Evolutionary conservation across 2,888 invertebrate species (phyloP), one percentile per base, ranked within the genome.

Genomic region (Eueremaeus valkanovi): DNA sequence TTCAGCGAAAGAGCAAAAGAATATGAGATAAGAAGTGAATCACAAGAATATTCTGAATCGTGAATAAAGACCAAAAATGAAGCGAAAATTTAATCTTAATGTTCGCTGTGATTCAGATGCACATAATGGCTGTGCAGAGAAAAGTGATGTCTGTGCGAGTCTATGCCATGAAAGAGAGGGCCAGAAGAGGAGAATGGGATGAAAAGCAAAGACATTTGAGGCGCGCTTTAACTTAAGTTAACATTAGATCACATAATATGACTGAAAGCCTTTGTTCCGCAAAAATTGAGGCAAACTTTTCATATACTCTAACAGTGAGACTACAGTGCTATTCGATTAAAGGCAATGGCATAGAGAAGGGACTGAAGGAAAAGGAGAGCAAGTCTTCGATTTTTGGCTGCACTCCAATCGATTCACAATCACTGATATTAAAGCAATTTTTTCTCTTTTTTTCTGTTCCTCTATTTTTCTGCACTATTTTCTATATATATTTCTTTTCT

Each of bases 321-420:
- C n/a, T n/a, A 21, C 51, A 51, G n/a, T 51, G 51, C 6, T 55
- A 27, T 21, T 5, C 21, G 2, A 55, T 55, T 1, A 27, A 27
- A 55, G 55, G 24, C 27, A 27, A 24, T 55, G 27, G 42, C 11
- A 18, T 45, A 45, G n/a, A n/a, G n/a, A n/a, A n/a, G n/a, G n/a
- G 42, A 16, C 42, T n/a, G n/a, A 45, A 45, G 18, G 51, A 21
- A 21, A n/a, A 51, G 21, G 21, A 51, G 55, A 55, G 16, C 2
- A 45, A 16, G 45, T 16, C 55, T 55, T 55, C 27, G 55, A 55
- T 63, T 63, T 63, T 33, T 63, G 61, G 61, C 61, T 29, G 18
- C 31, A 63, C 61, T 63, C 61, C 61, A 63, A 63, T 63, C 61
- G 61, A 63, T 63, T 63, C 33, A 33, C 63, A 63, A 63, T 31